Conservation (phyloP, 2,888 invertebrate genomes). For the Salpingus planirostris region DNA sequence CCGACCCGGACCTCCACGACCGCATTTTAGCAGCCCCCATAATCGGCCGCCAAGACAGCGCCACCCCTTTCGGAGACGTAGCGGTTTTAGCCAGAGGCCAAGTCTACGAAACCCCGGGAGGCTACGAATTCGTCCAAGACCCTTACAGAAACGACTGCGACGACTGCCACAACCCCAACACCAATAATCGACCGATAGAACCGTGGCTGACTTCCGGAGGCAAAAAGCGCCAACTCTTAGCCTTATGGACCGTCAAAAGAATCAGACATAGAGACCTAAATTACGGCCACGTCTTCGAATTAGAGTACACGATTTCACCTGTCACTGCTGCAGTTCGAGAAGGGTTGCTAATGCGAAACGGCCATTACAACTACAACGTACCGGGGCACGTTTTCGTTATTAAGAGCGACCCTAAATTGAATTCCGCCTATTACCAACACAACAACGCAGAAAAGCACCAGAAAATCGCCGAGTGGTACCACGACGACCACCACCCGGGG, state of each 20-base stretch:
- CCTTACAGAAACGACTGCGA: conserved; percentile 42
- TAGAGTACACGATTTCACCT: conserved; percentile 58
- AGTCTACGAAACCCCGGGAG: conserved; percentile 45
- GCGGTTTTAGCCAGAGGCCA: conserved; percentile 56
- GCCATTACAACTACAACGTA: conserved; percentile 42
- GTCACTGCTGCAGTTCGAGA: conserved; percentile 37
- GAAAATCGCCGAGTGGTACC: not conserved
- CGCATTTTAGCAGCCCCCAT: conserved; percentile 29
- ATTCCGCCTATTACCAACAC: conserved; percentile 4
- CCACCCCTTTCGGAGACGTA: conserved; percentile 53
- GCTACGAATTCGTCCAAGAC: conserved; percentile 48
- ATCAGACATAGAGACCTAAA: conserved; percentile 52
- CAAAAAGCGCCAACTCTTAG: conserved; percentile 46
- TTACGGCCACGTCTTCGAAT: conserved; percentile 49
- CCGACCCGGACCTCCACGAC: conserved; percentile 42
- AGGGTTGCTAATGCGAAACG: conserved; percentile 36
- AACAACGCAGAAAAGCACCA: conserved; percentile 5
- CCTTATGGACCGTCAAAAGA: conserved; percentile 61
- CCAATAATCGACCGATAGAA: conserved; percentile 4
- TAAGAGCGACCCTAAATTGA: conserved; percentile 27
- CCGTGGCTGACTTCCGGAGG: conserved; percentile 14
- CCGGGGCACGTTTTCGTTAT: conserved; percentile 58
- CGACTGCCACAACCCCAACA: conserved; percentile 35
- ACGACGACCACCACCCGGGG: conserved; percentile 1
- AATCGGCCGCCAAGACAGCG: conserved; percentile 34